Percentiles rank a stretch among this genome's conserved stretches.
phyloP scores from a whole-genome alignment of 2,888 invertebrate genomes.

The Poecilobothrus nobilitatus region DNA sequence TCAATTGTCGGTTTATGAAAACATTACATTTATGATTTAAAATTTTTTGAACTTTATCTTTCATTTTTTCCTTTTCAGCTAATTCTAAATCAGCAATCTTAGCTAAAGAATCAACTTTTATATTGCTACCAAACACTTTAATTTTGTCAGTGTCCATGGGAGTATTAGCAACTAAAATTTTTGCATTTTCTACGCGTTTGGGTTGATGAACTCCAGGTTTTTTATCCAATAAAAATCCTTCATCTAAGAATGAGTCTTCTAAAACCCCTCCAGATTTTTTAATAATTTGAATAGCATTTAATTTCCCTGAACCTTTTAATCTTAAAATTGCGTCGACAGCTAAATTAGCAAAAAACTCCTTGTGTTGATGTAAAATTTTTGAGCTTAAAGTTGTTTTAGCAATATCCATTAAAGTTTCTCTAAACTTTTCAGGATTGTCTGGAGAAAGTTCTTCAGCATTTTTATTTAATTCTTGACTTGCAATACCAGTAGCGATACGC shows the following conservation, averaged over 20 bases:
- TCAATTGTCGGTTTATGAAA: slow-evolving; percentile 96
- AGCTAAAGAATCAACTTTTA: slow-evolving; percentile 83
- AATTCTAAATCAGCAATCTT: slow-evolving; percentile 95
- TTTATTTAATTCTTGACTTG: slow-evolving; percentile 69
- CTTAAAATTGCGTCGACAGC: slow-evolving; percentile 93
- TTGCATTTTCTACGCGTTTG: slow-evolving; percentile 83
- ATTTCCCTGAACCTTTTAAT: slow-evolving; percentile 89
- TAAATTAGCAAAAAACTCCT: slow-evolving; percentile 89
- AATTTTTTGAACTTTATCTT: slow-evolving; percentile 96
- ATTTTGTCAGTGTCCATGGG: slow-evolving; percentile 99
- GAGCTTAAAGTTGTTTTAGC: slow-evolving; percentile 96
- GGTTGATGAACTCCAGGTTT: slow-evolving; percentile 97
- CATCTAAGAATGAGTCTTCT: slow-evolving; percentile 92
- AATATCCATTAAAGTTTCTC: slow-evolving; percentile 88
- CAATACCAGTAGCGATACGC: slow-evolving; percentile 78
- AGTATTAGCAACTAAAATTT: slow-evolving; percentile 96
- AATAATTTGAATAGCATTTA: slow-evolving; percentile 94
- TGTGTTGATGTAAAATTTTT: slow-evolving; percentile 94
- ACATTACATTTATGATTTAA: slow-evolving; percentile 91
- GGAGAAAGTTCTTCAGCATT: slow-evolving; percentile 75
- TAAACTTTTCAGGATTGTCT: slow-evolving; percentile 62
- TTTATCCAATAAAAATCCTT: slow-evolving; percentile 91
- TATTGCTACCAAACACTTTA: slow-evolving; percentile 95
- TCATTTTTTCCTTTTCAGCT: slow-evolving; percentile 99
- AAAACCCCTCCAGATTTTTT: slow-evolving; percentile 92